phyloP scores from a whole-genome alignment of 1,140 invertebrate genomes.

The Idris sp. region DNA sequence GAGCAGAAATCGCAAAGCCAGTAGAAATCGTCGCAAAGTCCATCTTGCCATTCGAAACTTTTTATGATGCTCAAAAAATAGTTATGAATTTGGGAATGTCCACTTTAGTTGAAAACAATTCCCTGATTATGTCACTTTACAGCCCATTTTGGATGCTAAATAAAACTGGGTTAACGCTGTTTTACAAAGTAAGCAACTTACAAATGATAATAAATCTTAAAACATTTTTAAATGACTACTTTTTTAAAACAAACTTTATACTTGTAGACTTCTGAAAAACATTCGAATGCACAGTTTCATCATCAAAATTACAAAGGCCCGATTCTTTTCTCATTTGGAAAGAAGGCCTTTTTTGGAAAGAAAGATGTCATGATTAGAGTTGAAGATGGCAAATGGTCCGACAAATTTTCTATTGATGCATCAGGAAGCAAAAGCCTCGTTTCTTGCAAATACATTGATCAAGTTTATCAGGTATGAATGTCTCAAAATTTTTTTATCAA shows the following conservation, averaged over 20 bases:
- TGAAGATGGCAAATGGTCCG: slow-evolving; percentile 94
- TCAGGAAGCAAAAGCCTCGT: slow-evolving; percentile 96
- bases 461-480: slow-evolving; percentile 82
- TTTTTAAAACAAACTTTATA: slow-evolving; percentile 5
- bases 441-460: slow-evolving; percentile 85
- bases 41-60: slow-evolving; percentile 91
- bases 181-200: slow-evolving; percentile 87
- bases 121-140: slow-evolving; percentile 88
- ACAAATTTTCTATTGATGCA: slow-evolving; percentile 97
- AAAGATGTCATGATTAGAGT: slow-evolving; percentile 93
- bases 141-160: slow-evolving; percentile 99
- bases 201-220: slow-evolving; percentile 4
- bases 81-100: slow-evolving; percentile 92
- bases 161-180: slow-evolving; percentile 92
- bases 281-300: slow-evolving; percentile 88
- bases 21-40: slow-evolving; percentile 82
- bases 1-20: too few relatives aligned
- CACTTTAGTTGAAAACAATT: slow-evolving; percentile 82
- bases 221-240: too few relatives aligned
- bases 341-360: slow-evolving; percentile 94
- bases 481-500: too few relatives aligned
- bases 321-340: slow-evolving; percentile 94
- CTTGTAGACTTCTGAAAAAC: slow-evolving; percentile 79
- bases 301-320: slow-evolving; percentile 88
- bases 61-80: slow-evolving; percentile 84